Evolutionary conservation across 2,888 invertebrate genomes (phyloP).

Genomic region (Artemia sp.): DNA sequence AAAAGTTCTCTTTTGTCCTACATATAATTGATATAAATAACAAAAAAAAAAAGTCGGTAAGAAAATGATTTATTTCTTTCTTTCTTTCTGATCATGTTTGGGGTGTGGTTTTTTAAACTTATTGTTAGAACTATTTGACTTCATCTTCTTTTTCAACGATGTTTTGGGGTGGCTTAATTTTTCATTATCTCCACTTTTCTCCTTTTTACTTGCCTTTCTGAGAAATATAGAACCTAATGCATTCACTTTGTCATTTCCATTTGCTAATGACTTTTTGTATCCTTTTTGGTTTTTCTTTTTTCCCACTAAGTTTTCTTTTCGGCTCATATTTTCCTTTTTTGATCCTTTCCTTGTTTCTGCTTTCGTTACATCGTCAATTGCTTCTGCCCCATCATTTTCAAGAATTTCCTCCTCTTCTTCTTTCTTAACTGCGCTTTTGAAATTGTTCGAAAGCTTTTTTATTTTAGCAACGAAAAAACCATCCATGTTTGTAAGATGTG

Average conservation of each 20-base stretch:
- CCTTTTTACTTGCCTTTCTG: too few relatives aligned
- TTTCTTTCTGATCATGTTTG: too few relatives aligned
- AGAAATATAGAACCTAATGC: neutral
- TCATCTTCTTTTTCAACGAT: too few relatives aligned
- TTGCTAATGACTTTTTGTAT: neutral
- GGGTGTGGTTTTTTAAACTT: too few relatives aligned
- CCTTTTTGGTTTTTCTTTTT: neutral
- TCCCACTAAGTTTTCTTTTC: neutral
- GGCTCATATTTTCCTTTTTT: neutral
- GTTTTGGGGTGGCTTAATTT: too few relatives aligned
- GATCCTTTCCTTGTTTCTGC: neutral
- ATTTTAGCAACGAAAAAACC: conserved; percentile 97
- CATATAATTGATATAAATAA: too few relatives aligned
- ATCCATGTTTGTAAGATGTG: conserved; percentile 97
- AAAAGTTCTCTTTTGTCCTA: too few relatives aligned
- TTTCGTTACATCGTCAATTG: neutral
- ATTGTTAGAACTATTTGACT: too few relatives aligned
- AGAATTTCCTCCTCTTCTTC: conserved; percentile 23
- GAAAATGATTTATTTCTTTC: too few relatives aligned
- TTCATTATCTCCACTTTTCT: too few relatives aligned
- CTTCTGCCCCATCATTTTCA: neutral
- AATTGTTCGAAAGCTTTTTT: conserved; percentile 78
- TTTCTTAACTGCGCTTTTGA: conserved; percentile 31
- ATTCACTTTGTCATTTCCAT: neutral
- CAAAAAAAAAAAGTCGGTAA: too few relatives aligned